Conservation (phyloP, 2,113 vertebrate species). For the Eretmochelys imbricata region DNA sequence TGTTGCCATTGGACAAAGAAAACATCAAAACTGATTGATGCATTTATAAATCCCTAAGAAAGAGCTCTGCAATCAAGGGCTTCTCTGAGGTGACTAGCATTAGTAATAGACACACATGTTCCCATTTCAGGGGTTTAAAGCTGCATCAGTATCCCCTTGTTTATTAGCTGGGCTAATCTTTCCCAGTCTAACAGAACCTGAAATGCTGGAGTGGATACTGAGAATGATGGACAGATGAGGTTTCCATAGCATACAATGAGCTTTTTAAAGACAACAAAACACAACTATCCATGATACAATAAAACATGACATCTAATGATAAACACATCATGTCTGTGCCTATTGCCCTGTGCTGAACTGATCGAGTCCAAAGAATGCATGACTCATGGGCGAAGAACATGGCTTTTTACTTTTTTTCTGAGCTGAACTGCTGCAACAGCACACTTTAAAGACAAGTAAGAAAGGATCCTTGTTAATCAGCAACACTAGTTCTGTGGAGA, state of each 20-base stretch:
- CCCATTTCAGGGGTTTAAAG: neutral
- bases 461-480: fast-evolving
- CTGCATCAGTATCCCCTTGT: slow-evolving; percentile 1
- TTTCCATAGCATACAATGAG: neutral
- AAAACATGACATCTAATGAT: neutral
- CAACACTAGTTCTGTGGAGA: fast-evolving
- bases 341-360: neutral
- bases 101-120: neutral
- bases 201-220: neutral
- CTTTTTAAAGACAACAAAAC: neutral
- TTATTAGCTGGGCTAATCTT: neutral
- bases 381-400: fast-evolving
- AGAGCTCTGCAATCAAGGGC: slow-evolving; percentile 10
- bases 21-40: slow-evolving; percentile 53
- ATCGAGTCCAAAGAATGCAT: fast-evolving
- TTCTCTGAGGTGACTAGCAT: slow-evolving; percentile 25
- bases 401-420: neutral
- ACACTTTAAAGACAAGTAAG: neutral
- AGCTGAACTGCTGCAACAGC: fast-evolving
- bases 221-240: neutral
- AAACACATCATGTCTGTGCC: neutral
- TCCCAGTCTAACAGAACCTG: neutral
- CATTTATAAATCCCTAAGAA: slow-evolving; percentile 25
- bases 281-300: too few species aligned
- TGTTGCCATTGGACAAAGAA: slow-evolving; percentile 59